Base-by-base conservation (phyloP, 2,113 vertebrate species). In the Ciconia stormi region DNA sequence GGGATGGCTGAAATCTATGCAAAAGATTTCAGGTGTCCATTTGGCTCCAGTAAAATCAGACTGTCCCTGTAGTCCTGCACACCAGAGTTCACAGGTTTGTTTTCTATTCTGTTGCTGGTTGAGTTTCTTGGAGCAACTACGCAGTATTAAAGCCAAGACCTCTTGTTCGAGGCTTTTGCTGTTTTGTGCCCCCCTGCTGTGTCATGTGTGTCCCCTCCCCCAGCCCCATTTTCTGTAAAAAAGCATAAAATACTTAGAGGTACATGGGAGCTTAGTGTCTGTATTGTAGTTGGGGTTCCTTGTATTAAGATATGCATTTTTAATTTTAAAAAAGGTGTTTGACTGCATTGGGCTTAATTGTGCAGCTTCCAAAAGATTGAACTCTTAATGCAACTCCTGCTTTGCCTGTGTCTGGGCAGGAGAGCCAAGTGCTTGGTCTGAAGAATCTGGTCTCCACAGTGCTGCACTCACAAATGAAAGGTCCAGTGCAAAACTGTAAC, bases 191-290 rank as follows among this genome's bases (percentile, higher is more conserved):
- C 25, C 13, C 21, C 38, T 46, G 38, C 38, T 82, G 16, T 25
- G 90, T 83, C 61, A 38, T 86, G 49, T 65, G 25, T 10, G 12
- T 13, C 16, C 27, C 29, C 4, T 6, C 25, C 8, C 19, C 6
- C 0, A 0, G 22, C 8, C 19, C 6, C 0, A 0, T n/a, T 67
- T 81, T 46, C 50, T 78, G 11, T 63, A 20, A 44, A 91, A 78
- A 62, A 29, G 1, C 18, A 10, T 61, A 56, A 93, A 71, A 63
- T 32, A n/a, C 3, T 74, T 40, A 1, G 62, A 52, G 49, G 49
- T 72, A 8, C 16, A 1, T 2, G 11, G 49, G 66, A 34, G 21
- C 19, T 79, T 76, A 52, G 40, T 15, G 36, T 52, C 23, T 72
- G 10, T 58, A 2, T 46, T 42, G 38, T n/a, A 70, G 38, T 22